Evolutionary conservation across 2,888 invertebrate genomes (phyloP).

Genomic region (Neoaliturus tenellus): DNA sequence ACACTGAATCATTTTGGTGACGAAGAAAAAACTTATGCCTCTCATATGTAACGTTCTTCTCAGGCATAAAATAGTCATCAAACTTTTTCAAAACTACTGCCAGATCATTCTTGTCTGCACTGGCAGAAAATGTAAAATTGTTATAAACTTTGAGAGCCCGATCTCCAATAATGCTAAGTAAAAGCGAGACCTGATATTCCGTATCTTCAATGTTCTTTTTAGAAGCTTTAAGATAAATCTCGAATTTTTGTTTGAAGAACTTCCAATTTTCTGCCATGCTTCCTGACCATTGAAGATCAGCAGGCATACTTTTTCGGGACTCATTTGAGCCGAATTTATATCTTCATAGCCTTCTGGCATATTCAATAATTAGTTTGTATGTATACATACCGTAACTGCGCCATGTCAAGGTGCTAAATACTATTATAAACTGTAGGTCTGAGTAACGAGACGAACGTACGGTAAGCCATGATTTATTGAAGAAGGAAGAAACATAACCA

Average conservation of each 20-base stretch:
- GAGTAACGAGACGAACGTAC: no score
- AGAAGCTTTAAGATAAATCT: not conserved
- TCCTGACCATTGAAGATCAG: not conserved
- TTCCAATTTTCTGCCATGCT: slow-evolving; percentile 17
- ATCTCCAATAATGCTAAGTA: slow-evolving; percentile 20
- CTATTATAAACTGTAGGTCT: no score
- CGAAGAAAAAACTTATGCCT: slow-evolving; percentile 10
- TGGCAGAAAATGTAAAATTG: not conserved
- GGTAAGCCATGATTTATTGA: no score
- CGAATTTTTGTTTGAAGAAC: not conserved
- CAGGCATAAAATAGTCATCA: slow-evolving; percentile 27
- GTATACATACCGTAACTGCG: no score
- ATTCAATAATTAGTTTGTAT: no score
- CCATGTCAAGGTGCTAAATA: no score
- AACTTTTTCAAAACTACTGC: slow-evolving; percentile 6
- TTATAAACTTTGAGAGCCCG: slow-evolving; percentile 21
- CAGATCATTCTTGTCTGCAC: not conserved
- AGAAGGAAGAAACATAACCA: no score
- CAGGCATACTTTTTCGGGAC: no score
- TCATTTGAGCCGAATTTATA: no score
- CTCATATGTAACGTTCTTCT: slow-evolving; percentile 22
- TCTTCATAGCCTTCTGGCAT: no score
- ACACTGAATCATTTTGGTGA: slow-evolving; percentile 13
- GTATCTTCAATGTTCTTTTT: not conserved
- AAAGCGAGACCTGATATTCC: not conserved